A percentile compares a stretch with the other conserved stretches of the same genome.
Conservation (phyloP, 2,797 vertebrate species). For the Myiotriccus ornatus region DNA sequence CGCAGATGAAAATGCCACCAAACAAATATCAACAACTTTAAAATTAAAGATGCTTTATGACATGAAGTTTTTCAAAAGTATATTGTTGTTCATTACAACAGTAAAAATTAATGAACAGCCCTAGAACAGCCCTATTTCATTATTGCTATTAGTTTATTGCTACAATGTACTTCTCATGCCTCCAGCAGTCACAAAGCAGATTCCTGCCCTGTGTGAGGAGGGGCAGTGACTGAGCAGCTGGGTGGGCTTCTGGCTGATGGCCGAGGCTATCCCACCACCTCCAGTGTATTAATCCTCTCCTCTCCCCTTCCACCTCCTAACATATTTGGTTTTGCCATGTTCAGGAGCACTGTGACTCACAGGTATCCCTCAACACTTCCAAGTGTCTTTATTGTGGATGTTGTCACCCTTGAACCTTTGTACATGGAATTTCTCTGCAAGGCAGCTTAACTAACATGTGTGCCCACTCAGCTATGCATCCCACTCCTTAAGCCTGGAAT, state of each 20-base stretch:
- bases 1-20: not conserved
- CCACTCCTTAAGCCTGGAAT: not conserved
- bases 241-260: not conserved
- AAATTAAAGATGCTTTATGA: not conserved
- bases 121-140: not conserved
- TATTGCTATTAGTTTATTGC: not conserved
- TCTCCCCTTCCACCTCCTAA: not conserved
- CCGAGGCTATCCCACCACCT: not conserved
- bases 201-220: not conserved
- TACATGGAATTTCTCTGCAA: not conserved
- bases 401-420: not conserved
- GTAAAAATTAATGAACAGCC: not conserved
- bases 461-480: not conserved
- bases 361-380: fast-evolving
- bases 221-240: not conserved
- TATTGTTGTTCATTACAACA: not conserved
- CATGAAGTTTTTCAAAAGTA: not conserved
- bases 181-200: fast-evolving
- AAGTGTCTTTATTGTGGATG: not conserved
- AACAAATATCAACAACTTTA: not conserved
- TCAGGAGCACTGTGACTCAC: not conserved
- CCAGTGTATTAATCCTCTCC: not conserved
- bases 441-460: not conserved
- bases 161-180: not conserved
- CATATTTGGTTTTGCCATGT: not conserved